phyloP scores from a whole-genome alignment of 2,888 invertebrate genomes.

The Ephialtes manifestator region DNA sequence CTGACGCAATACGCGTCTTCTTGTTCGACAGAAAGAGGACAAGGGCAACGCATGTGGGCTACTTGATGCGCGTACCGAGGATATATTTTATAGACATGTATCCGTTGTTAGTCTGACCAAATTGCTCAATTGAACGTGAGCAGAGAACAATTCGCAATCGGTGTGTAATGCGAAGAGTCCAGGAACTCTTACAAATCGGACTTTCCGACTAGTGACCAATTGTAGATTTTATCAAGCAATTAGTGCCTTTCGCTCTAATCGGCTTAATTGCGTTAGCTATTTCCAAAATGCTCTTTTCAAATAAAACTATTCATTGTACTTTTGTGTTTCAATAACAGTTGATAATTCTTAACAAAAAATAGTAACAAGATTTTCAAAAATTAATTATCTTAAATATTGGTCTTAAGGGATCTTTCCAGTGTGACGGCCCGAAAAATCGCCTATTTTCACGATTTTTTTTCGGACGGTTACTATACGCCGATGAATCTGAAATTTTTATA shows the following conservation, averaged over 20 bases:
- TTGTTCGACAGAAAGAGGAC: constrained; percentile 57
- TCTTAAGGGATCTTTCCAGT: too few species aligned
- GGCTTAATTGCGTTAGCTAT: background rate
- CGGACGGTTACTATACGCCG: too few species aligned
- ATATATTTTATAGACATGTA: constrained; percentile 51
- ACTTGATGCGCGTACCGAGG: constrained; percentile 23
- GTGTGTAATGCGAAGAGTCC: constrained; percentile 33
- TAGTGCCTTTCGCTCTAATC: background rate
- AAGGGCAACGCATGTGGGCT: constrained; percentile 50
- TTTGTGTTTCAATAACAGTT: background rate
- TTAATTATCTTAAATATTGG: too few species aligned
- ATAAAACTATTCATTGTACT: background rate
- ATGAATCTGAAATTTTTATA: too few species aligned
- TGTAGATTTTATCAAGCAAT: background rate
- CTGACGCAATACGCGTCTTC: constrained; percentile 37
- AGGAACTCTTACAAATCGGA: constrained; percentile 29
- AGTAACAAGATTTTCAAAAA: too few species aligned
- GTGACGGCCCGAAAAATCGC: too few species aligned
- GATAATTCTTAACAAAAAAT: background rate
- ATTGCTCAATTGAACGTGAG: constrained; percentile 64
- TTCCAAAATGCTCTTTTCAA: background rate
- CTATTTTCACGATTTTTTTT: too few species aligned
- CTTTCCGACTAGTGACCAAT: background rate
- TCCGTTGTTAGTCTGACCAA: constrained; percentile 17
- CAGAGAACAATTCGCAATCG: constrained; percentile 29